A percentile compares a stretch with the other conserved stretches of the same genome.
Evolutionary conservation across 2,113 vertebrate genomes (phyloP).

Genomic region (Charina bottae): DNA sequence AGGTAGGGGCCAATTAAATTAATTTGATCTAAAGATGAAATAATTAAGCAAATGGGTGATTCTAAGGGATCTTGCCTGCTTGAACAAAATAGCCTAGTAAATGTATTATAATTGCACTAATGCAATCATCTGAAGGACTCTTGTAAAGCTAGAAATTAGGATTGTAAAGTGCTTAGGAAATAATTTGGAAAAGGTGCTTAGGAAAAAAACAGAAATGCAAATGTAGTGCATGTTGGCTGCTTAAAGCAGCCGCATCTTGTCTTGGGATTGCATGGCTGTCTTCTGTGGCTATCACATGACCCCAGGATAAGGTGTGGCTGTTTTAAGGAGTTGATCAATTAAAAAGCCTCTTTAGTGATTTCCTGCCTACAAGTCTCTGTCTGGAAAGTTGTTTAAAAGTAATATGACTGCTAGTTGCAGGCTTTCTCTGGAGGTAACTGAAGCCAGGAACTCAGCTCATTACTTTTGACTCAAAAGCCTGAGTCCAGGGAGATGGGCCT

Average conservation of each 20-base stretch:
- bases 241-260: background rate
- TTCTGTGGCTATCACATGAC: background rate
- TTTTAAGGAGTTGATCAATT: background rate
- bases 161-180: background rate
- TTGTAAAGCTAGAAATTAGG: background rate
- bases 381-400: background rate
- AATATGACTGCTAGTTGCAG: background rate
- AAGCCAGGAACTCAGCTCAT: background rate
- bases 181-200: background rate
- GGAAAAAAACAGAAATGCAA: background rate
- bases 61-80: background rate
- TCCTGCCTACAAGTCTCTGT: background rate
- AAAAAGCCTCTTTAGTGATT: background rate
- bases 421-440: background rate
- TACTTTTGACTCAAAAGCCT: background rate
- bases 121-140: background rate
- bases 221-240: background rate
- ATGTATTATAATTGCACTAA: background rate
- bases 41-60: background rate
- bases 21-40: background rate
- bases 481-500: background rate
- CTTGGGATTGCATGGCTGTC: background rate
- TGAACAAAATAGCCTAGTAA: background rate
- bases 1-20: background rate
- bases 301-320: background rate